Base-by-base conservation (phyloP, 2,888 invertebrate species). In the Leucophora obtusa region DNA sequence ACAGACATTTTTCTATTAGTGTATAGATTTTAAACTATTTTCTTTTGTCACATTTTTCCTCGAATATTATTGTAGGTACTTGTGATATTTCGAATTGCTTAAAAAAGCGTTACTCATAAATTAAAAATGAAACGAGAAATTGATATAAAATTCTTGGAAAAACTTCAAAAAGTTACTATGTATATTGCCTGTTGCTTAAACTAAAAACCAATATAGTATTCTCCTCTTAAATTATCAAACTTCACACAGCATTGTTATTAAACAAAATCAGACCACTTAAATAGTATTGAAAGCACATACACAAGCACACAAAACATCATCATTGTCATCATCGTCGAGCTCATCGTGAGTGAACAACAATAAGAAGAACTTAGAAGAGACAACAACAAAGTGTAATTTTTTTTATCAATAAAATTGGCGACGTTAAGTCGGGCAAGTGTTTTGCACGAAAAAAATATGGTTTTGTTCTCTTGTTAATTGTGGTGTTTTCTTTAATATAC, bases 331-430 rank as follows among this genome's bases (percentile, higher is more conserved):
- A n/a, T 2, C 43, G n/a, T 4, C n/a, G n/a, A 6, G 2, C 1
- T 2, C 43, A 47, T 4, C n/a, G n/a, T 28, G 2, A 24, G n/a
- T 24, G 28, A 28, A 14, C 43, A 47, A 47, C 43, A 47, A 47
- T 2, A n/a, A 47, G 28, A 28, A 28, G 28, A 28, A 28, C 28
- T 28, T 28, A 28, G 28, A 38, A 38, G 38, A 47, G 43, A 47
- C 43, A 47, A 47, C n/a, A 47, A n/a, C 43, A 47, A 47, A 47
- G 43, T 47, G n/a, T 47, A n/a, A 47, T 60, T 70, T 60, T 70
- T 76, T 28, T 72, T 76, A 80, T 76, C 80, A 80, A 72, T 76
- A 72, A 76, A 76, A 72, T 33, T 76, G 80, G 80, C 80, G 80
- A 69, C 80, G 58, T 11, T 62, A 62, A 69, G 80, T 80, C 80